These are phyloP conservation scores for Rhagophthalmus giganteus DNA, from an alignment of 2,888 invertebrate species.

Conservation along the genomic window DNA sequence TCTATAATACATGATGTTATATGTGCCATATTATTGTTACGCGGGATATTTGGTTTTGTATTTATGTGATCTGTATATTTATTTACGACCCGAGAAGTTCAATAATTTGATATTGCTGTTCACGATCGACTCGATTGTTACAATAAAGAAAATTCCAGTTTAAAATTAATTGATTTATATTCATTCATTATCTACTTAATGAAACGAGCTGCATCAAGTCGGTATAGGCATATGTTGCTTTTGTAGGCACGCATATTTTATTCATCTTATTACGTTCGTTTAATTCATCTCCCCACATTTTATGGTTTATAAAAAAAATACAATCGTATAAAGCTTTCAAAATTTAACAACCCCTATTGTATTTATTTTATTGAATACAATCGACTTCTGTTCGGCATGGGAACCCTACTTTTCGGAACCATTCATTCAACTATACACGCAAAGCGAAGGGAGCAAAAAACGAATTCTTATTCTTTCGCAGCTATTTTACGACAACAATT, in stretches of 20 bases:
- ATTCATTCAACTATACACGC: conserved; percentile 13
- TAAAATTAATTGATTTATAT: too few relatives aligned
- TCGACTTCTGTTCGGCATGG: conserved; percentile 20
- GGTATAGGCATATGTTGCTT: background rate
- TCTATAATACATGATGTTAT: too few relatives aligned
- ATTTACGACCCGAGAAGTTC: too few relatives aligned
- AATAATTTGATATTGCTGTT: background rate
- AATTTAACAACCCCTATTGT: conserved; percentile 24
- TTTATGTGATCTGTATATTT: background rate
- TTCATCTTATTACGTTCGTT: background rate
- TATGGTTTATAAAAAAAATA: conserved; percentile 17
- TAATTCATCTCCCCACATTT: conserved; percentile 17
- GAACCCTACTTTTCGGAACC: conserved; percentile 8
- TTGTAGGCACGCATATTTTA: background rate
- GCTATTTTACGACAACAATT: too few relatives aligned
- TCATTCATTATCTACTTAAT: too few relatives aligned
- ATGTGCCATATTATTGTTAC: too few relatives aligned
- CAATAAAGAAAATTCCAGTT: too few relatives aligned
- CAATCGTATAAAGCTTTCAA: conserved; percentile 22
- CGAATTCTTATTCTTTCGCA: conserved; percentile 13
- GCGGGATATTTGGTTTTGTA: too few relatives aligned
- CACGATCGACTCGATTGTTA: too few relatives aligned
- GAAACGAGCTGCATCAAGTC: background rate
- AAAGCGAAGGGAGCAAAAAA: conserved; percentile 6
- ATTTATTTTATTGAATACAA: conserved; percentile 25